Percentiles rank a stretch among this genome's conserved stretches.
Evolutionary conservation across 1,140 invertebrate genomes (phyloP).

Genomic region (Atta colombica): DNA sequence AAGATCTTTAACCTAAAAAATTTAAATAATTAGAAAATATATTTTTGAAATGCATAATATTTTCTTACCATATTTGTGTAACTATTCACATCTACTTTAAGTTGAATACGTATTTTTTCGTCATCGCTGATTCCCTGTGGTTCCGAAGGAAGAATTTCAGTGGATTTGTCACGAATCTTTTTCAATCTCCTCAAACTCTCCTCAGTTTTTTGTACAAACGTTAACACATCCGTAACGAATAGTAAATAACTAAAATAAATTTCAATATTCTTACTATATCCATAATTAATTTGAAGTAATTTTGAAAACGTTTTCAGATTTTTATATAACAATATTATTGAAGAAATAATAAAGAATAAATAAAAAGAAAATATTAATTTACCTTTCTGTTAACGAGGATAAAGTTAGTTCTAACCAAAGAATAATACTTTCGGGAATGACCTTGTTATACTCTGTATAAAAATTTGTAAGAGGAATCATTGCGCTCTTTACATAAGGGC

Average conservation of each 20-base stretch:
- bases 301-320: constrained; percentile 8
- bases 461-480: constrained; percentile 89
- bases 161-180: constrained; percentile 91
- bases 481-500: constrained; percentile 92
- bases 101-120: constrained; percentile 96
- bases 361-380: constrained; percentile 57
- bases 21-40: constrained; percentile 34
- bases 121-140: constrained; percentile 91
- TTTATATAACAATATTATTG: background rate
- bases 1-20: constrained; percentile 58
- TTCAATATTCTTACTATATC: constrained; percentile 67
- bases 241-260: constrained; percentile 91
- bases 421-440: constrained; percentile 87
- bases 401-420: constrained; percentile 88
- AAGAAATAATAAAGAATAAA: background rate
- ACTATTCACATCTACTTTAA: constrained; percentile 93
- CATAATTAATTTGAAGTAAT: constrained; percentile 61
- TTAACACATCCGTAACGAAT: constrained; percentile 94
- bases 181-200: constrained; percentile 96
- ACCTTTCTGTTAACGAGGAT: constrained; percentile 90
- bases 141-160: constrained; percentile 85
- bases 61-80: constrained; percentile 85
- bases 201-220: constrained; percentile 97
- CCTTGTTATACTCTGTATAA: constrained; percentile 86
- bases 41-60: constrained; percentile 30